A percentile compares a stretch with the other conserved stretches of the same genome.
phyloP scores from a whole-genome alignment of 2,888 invertebrate species.

The Limulus polyphemus region DNA sequence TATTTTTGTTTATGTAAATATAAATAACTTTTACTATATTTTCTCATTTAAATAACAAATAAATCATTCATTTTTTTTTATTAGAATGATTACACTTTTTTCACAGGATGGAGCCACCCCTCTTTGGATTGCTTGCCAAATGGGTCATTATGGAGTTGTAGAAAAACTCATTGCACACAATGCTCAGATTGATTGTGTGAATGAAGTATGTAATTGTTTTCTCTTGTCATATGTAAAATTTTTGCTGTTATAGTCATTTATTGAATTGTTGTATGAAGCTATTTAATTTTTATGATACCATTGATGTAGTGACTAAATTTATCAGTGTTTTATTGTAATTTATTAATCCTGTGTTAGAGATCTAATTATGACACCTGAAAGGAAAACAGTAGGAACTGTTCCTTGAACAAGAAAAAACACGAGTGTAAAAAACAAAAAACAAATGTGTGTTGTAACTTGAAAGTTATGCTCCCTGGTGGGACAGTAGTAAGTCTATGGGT shows the following conservation, averaged over 20 bases:
- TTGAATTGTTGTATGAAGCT: not conserved
- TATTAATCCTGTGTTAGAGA: no score
- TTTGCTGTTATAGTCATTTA: not conserved
- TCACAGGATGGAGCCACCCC: slow-evolving; percentile 49
- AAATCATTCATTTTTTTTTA: not conserved
- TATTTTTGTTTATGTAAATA: not conserved
- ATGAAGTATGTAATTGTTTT: slow-evolving; percentile 50
- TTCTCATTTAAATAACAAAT: not conserved
- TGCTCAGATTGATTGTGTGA: slow-evolving; percentile 61
- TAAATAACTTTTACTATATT: not conserved
- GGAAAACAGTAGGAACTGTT: no score
- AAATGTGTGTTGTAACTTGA: no score
- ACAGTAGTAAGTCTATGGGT: no score
- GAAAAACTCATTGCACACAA: slow-evolving; percentile 61
- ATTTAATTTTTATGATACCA: no score
- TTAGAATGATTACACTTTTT: slow-evolving; percentile 4
- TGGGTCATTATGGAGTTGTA: slow-evolving; percentile 76
- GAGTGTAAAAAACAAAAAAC: no score
- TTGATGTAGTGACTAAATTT: no score
- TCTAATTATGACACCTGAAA: no score
- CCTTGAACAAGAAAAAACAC: no score
- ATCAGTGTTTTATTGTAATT: no score
- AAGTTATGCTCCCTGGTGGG: no score
- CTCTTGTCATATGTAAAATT: not conserved
- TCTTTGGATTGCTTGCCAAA: slow-evolving; percentile 89